Conservation (phyloP, 2,113 vertebrate genomes). For the Prunella fulvescens region DNA sequence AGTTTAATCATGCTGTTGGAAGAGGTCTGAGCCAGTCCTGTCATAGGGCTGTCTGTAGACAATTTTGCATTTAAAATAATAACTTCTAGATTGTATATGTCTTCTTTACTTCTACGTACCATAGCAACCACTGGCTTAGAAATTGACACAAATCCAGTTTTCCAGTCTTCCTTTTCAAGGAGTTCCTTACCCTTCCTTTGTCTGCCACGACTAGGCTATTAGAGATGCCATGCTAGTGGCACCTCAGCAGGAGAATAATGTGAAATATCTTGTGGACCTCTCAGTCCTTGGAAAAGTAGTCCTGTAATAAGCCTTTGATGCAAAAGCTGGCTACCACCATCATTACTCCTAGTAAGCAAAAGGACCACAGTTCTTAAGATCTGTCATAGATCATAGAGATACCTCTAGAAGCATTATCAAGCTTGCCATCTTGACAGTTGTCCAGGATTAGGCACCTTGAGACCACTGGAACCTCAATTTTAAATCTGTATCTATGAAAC, state of each 20-base stretch:
- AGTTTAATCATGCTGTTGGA: not conserved
- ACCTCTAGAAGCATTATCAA: not conserved
- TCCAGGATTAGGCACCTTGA: not conserved
- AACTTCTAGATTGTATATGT: not conserved
- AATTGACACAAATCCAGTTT: not conserved
- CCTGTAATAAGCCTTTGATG: not conserved
- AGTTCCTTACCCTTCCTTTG: not conserved
- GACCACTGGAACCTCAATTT: not conserved
- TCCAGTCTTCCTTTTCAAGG: not conserved
- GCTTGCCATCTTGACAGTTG: not conserved
- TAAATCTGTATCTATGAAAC: not conserved
- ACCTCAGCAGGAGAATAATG: not conserved
- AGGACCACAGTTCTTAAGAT: not conserved
- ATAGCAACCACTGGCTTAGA: not conserved
- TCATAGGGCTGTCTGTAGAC: not conserved
- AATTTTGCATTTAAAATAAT: not conserved
- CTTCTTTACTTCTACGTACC: not conserved
- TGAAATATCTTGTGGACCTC: not conserved
- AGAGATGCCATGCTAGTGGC: not conserved
- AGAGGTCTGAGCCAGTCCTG: not conserved
- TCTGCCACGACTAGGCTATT: not conserved
- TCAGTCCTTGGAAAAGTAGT: not conserved
- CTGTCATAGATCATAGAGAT: not conserved
- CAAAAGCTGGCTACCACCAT: not conserved
- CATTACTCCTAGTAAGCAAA: not conserved